A percentile compares a stretch with the other conserved stretches of the same genome.
These are phyloP conservation scores for Grammomys surdaster DNA, from an alignment of 2,113 vertebrate genomes.

Conservation along the genomic window DNA sequence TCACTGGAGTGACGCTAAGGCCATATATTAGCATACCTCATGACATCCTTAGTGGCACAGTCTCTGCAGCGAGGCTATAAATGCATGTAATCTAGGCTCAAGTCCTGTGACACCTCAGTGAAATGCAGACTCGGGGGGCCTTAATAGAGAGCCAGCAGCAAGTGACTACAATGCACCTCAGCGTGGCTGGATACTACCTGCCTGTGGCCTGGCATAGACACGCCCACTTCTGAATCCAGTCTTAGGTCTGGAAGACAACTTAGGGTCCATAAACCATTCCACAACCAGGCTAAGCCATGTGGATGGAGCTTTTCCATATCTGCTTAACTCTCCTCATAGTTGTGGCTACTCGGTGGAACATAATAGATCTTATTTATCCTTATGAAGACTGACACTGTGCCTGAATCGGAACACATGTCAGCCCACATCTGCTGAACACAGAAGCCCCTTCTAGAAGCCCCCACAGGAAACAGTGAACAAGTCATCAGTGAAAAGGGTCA, in stretches of 20 bases:
- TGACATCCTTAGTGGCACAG: not conserved
- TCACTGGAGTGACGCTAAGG: not conserved
- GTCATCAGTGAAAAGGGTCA: accelerated
- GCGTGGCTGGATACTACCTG: no score
- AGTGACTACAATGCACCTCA: accelerated
- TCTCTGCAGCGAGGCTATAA: not conserved
- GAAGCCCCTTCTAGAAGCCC: not conserved
- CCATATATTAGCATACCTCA: no score
- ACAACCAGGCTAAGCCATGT: not conserved
- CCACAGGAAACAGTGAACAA: not conserved
- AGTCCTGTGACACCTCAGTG: not conserved
- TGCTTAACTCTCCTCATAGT: not conserved
- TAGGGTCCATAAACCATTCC: not conserved
- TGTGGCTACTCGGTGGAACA: not conserved
- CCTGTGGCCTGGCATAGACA: not conserved
- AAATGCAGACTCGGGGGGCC: not conserved
- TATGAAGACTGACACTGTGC: no score
- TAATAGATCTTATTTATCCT: not conserved
- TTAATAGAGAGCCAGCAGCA: not conserved
- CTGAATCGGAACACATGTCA: not conserved
- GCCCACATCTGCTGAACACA: not conserved
- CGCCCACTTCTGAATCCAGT: not conserved
- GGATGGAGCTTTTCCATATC: not conserved
- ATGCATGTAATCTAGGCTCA: accelerated
- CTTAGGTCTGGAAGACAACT: not conserved